A percentile compares a stretch with the other conserved stretches of the same genome.
These are phyloP conservation scores for Callimorpha dominula DNA, from an alignment of 2,888 invertebrate genomes.

Conservation along the genomic window DNA sequence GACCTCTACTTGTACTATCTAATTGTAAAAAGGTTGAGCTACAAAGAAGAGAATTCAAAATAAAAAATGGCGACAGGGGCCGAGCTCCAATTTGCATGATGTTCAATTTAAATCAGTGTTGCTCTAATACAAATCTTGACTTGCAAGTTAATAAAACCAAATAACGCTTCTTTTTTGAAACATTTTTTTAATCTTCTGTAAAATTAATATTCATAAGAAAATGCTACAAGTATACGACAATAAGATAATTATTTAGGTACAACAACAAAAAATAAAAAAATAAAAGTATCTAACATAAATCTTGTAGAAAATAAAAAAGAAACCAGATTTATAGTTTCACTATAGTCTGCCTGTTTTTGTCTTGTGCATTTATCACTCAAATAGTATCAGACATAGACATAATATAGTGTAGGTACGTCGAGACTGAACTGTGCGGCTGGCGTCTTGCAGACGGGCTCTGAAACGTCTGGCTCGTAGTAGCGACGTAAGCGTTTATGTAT, in stretches of 20 bases:
- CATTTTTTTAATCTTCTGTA: neutral
- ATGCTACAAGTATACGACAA: neutral
- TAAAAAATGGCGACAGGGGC: neutral
- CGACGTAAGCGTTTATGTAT: constrained; percentile 14
- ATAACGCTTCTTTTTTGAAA: neutral
- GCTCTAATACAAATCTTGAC: neutral
- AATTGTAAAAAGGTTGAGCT: too few species aligned
- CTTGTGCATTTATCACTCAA: neutral
- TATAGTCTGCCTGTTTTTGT: neutral
- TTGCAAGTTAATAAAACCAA: neutral
- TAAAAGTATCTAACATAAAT: neutral
- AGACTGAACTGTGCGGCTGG: constrained; percentile 34
- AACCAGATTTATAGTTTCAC: neutral
- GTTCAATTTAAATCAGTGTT: neutral
- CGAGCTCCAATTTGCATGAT: neutral
- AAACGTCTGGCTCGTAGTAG: constrained; percentile 27
- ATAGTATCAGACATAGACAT: constrained; percentile 1
- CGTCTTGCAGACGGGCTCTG: constrained; percentile 42
- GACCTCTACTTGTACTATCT: too few species aligned
- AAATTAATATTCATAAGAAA: too few species aligned
- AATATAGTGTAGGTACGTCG: constrained; percentile 15
- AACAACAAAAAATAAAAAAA: neutral
- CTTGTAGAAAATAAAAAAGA: neutral
- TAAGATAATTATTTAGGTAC: neutral
- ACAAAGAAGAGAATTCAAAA: neutral